Conservation (phyloP, 1,140 invertebrate genomes). For the Antheraea mylitta region DNA sequence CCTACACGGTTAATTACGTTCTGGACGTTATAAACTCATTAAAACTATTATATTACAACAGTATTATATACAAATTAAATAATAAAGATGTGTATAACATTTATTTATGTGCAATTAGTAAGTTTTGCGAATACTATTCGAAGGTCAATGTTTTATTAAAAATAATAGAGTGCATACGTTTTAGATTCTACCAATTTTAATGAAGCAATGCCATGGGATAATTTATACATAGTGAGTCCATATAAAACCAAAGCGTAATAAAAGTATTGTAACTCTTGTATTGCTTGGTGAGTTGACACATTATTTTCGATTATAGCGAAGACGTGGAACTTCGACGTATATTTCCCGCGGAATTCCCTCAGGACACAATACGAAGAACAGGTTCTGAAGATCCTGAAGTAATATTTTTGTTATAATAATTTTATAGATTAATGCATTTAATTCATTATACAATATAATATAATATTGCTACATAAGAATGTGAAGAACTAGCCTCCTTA, state of each 20-base stretch:
- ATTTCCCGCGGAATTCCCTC: constrained; percentile 64
- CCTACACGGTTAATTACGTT: background rate
- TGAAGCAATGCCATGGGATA: constrained; percentile 30
- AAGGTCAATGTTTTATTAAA: background rate
- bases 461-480: too few species aligned
- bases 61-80: background rate
- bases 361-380: constrained; percentile 58
- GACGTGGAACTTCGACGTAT: constrained; percentile 65
- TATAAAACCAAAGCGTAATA: background rate
- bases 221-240: constrained; percentile 65
- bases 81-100: background rate
- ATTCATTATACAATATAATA: too few species aligned
- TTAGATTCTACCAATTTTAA: constrained; percentile 32
- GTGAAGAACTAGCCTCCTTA: too few species aligned
- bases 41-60: background rate
- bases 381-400: constrained; percentile 55
- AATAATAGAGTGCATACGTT: background rate
- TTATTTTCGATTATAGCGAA: constrained; percentile 48
- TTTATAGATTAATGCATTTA: too few species aligned
- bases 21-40: background rate
- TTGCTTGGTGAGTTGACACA: background rate
- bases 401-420: constrained; percentile 10
- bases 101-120: background rate
- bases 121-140: background rate
- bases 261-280: background rate